These are phyloP conservation scores for Prietella phreatophila DNA, from an alignment of 2,113 vertebrate species.

Conservation along the genomic window DNA sequence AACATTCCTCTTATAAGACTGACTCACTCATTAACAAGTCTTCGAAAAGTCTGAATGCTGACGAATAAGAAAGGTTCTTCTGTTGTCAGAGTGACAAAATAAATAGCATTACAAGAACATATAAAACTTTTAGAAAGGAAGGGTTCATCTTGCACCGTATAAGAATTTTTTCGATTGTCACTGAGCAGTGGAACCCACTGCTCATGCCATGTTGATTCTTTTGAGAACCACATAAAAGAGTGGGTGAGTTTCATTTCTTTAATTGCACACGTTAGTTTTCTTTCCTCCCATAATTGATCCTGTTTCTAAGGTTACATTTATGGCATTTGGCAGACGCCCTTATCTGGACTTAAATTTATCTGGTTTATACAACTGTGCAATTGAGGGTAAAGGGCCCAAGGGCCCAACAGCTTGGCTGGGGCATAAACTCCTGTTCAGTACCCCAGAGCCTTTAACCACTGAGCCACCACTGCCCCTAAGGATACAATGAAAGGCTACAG, in stretches of 20 bases:
- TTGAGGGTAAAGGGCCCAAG: too few relatives aligned
- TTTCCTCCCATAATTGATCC: background rate
- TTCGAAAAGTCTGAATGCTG: conserved; percentile 19
- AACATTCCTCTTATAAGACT: conserved; percentile 10
- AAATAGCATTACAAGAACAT: conserved; percentile 8
- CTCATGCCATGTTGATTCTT: background rate
- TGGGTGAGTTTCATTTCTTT: background rate
- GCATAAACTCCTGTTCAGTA: too few relatives aligned
- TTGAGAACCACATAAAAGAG: background rate
- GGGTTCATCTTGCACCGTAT: background rate
- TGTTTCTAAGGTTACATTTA: background rate
- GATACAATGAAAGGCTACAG: background rate
- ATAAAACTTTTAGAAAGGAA: background rate
- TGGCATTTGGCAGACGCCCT: too few relatives aligned
- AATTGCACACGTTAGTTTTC: background rate
- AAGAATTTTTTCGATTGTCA: background rate
- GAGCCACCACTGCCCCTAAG: too few relatives aligned
- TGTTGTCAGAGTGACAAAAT: conserved; percentile 13
- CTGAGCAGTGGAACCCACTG: too few relatives aligned
- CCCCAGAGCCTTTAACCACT: too few relatives aligned
- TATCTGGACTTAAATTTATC: too few relatives aligned
- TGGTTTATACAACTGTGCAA: too few relatives aligned
- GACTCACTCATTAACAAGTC: conserved; percentile 12
- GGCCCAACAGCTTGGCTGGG: too few relatives aligned
- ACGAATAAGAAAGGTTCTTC: background rate